Evolutionary conservation across 2,113 vertebrate species (phyloP).

Genomic region (Oryzias celebensis): DNA sequence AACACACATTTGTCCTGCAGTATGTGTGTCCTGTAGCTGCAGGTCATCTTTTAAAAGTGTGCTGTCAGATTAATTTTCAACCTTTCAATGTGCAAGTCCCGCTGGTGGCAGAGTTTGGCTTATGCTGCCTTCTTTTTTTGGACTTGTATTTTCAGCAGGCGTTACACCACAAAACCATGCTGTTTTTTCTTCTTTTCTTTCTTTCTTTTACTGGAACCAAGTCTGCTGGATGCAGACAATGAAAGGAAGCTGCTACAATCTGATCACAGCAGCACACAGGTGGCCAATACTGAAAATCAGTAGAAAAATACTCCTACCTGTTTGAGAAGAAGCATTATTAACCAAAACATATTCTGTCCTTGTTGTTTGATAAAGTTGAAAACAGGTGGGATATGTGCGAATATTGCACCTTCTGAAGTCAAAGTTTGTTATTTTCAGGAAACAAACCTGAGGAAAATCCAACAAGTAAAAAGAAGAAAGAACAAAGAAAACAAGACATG

Average conservation of each 20-base stretch:
- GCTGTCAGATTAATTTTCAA: conserved; percentile 71
- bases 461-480: too few species aligned
- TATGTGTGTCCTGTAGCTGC: conserved; percentile 63
- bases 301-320: conserved; percentile 39
- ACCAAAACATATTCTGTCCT: conserved; percentile 22
- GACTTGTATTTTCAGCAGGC: conserved; percentile 54
- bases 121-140: conserved; percentile 59
- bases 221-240: conserved; percentile 55
- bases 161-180: conserved; percentile 59
- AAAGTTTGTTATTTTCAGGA: background rate
- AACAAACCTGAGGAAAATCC: too few species aligned
- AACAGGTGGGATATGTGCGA: conserved; percentile 8
- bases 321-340: conserved; percentile 32
- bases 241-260: conserved; percentile 54
- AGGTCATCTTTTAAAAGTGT: conserved; percentile 62
- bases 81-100: conserved; percentile 68
- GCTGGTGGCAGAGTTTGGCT: conserved; percentile 62
- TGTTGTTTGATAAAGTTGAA: conserved; percentile 13
- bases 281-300: conserved; percentile 39
- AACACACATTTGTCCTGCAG: conserved; percentile 53
- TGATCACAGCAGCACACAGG: conserved; percentile 29
- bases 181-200: conserved; percentile 51
- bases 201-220: conserved; percentile 54
- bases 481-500: too few species aligned
- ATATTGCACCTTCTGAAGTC: background rate